Conservation (phyloP, 2,797 vertebrate genomes). For the Malurus leucopterus region DNA sequence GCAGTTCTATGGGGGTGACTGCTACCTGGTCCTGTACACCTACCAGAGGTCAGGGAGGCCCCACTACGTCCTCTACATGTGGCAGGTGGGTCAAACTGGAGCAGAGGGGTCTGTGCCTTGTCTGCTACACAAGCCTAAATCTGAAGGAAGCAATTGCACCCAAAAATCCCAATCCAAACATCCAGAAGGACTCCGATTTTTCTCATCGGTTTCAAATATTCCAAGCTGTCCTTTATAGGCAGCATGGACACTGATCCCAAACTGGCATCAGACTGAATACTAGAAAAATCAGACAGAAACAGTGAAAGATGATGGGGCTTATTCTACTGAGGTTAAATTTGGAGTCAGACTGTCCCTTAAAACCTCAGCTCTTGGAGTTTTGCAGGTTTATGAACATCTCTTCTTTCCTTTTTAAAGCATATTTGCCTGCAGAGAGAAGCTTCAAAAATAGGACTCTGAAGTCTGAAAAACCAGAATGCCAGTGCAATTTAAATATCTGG, state of each 20-base stretch:
- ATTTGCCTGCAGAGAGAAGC: background rate
- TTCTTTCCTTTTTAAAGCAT: background rate
- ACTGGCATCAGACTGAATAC: background rate
- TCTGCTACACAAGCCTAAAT: background rate
- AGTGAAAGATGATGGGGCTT: background rate
- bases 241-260: background rate
- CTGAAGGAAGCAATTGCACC: background rate
- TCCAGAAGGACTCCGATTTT: background rate
- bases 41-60: conserved; percentile 75
- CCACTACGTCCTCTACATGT: conserved; percentile 89
- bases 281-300: background rate
- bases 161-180: background rate
- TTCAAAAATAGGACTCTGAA: background rate
- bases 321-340: background rate
- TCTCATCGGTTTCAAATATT: background rate
- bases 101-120: background rate
- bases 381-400: background rate
- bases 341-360: background rate
- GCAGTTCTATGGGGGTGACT: conserved; percentile 91
- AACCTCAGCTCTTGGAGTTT: background rate
- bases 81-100: conserved; percentile 77
- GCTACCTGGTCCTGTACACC: conserved; percentile 87
- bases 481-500: background rate
- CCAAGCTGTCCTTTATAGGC: background rate
- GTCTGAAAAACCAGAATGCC: background rate